Evolutionary conservation across 1,140 invertebrate species (phyloP), one percentile per base, ranked within the genome.

Genomic region (Brachionus rotundiformis): DNA sequence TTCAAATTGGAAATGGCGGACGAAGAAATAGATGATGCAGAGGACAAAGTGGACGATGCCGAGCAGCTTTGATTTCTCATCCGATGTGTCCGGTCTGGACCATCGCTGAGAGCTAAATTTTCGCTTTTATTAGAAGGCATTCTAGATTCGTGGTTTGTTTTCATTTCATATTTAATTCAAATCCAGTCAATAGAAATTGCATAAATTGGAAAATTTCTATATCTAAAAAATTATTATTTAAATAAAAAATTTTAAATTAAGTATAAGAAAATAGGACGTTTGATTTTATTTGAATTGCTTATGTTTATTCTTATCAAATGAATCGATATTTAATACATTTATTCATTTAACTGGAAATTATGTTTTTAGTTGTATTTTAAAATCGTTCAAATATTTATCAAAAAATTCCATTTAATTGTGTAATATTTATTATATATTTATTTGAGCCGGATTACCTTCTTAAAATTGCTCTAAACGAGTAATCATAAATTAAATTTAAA

Each of bases 61-160:
- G 76, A 79, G 29, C 76, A 59, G 31, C 76, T 79, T 29, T 59
- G 59, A 41, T 79, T 79, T 19, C 76, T 19, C n/a, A 73, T 39
- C 2, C 68, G 36, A 1, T 23, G 36, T 13, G 10, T 73, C 25
- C 36, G 68, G 19, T 73, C 68, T 0, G 44, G 13, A 7, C 16
- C 23, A 11, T 73, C 68, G 13, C 16, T 33, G 23, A 31, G 25
- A 6, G 13, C 33, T n/a, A 68, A 68, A 68, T 68, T 68, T 36
- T 68, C 63, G 3, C 36, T 41, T 44, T 44, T 25, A 13, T 44
- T 25, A 13, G 8, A 5, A 41, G 19, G 36, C 68, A 73, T 73
- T 73, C 23, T 73, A 11, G 33, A 41, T 47, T 23, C 68, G 23
- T 23, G 33, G 19, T 73, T 73, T 10, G 19, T 73, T 73, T 29